Conservation (phyloP, 2,888 invertebrate species). For the Aphidius colemani region DNA sequence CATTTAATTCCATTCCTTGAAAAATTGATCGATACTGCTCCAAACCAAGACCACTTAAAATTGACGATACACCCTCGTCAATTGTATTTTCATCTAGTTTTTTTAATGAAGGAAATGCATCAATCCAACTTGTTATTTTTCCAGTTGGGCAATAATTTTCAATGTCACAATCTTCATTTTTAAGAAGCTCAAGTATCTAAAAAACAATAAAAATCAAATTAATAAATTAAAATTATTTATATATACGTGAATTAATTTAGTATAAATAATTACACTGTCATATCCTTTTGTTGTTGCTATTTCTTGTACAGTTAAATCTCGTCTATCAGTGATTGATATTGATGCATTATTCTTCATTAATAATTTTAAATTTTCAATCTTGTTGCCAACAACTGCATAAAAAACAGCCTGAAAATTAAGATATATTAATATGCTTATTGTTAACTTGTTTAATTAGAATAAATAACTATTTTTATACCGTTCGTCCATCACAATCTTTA, state of each 20-base stretch:
- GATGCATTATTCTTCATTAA: slow-evolving; percentile 65
- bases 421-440: neutral
- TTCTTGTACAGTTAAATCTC: slow-evolving; percentile 62
- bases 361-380: slow-evolving; percentile 63
- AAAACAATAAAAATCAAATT: slow-evolving; percentile 15
- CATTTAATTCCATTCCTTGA: slow-evolving; percentile 63
- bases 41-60: slow-evolving; percentile 68
- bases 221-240: neutral
- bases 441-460: neutral
- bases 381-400: slow-evolving; percentile 67
- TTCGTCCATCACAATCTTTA: slow-evolving; percentile 68
- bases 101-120: slow-evolving; percentile 62
- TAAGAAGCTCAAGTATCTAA: slow-evolving; percentile 42
- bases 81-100: slow-evolving; percentile 33
- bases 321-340: slow-evolving; percentile 62
- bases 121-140: slow-evolving; percentile 60
- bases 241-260: slow-evolving; percentile 4
- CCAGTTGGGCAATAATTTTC: slow-evolving; percentile 42
- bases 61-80: slow-evolving; percentile 62
- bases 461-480: slow-evolving; percentile 59
- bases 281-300: slow-evolving; percentile 65
- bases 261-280: slow-evolving; percentile 53
- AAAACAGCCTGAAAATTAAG: slow-evolving; percentile 63
- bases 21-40: slow-evolving; percentile 63
- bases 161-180: slow-evolving; percentile 31